A percentile compares a stretch with the other conserved stretches of the same genome.
Conservation (phyloP, 2,797 vertebrate genomes). For the Alca torda region DNA sequence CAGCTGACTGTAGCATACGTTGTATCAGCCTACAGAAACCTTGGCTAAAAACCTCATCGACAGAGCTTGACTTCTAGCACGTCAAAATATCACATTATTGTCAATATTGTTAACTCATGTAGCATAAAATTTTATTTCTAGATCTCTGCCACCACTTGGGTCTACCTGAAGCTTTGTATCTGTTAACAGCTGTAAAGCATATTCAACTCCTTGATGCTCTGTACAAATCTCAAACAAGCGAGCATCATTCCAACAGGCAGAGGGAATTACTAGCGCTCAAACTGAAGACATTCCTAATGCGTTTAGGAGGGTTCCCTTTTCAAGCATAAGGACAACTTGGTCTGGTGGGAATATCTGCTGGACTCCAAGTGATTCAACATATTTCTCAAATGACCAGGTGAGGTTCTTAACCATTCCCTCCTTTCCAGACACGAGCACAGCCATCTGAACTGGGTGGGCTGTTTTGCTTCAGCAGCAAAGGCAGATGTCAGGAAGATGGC, state of each 20-base stretch:
- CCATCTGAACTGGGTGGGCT: background rate
- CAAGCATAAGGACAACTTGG: background rate
- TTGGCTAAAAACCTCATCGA: background rate
- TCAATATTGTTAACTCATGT: background rate
- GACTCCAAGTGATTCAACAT: background rate
- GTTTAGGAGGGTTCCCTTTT: background rate
- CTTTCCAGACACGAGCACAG: rapidly evolving
- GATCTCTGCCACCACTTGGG: background rate
- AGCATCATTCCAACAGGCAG: background rate
- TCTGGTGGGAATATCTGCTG: background rate
- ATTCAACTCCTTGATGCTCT: background rate
- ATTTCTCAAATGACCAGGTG: background rate
- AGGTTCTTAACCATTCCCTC: background rate
- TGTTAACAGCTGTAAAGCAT: background rate
- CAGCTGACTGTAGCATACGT: background rate
- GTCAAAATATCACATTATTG: background rate
- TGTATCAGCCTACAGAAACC: background rate
- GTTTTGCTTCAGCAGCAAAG: background rate
- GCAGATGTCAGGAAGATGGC: background rate
- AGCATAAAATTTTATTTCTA: background rate
- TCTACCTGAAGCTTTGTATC: background rate
- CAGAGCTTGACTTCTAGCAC: background rate
- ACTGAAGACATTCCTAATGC: background rate
- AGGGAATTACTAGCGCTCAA: background rate
- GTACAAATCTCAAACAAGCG: background rate